Base-by-base conservation (phyloP, 2,113 vertebrate species). In the Perognathus longimembris region DNA sequence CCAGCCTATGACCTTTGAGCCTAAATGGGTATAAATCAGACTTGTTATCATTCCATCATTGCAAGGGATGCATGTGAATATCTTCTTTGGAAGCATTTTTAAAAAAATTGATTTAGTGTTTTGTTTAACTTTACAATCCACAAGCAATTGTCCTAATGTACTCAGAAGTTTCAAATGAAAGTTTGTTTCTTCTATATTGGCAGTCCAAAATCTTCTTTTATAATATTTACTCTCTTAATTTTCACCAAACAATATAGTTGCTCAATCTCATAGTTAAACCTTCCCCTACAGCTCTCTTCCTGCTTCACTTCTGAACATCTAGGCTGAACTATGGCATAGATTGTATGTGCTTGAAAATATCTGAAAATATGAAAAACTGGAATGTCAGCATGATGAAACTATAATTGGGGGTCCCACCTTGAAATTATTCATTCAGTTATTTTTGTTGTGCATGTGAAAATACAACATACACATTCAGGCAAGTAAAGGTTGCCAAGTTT, bases 341-440 rank as follows among this genome's bases (percentile, higher is more conserved):
- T 94, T 85, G 21, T 36, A 70, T 70, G 87, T 64, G 4, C 54
- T 88, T 38, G 26, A 57, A 74, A 76, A 80, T 80, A 88, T n/a
- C 40, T 88, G 38, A n/a, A 91, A 85, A 57, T 32, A 34, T n/a
- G 32, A 61, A 73, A 73, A 78, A 24, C 7, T 3, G 17, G 0
- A 8, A 6, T 22, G 79, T 38, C 2, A 36, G 20, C 89, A 2
- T 59, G 50, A 54, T 54, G 50, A 17, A 15, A 54, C 50, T 54
- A 18, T 54, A 54, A 18, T 54, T 54, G 50, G 50, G 50, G 12
- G 12, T 54, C 3, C 15, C 11, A 54, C 4, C 50, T 15, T 54
- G 50, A 54, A 54, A 54, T 22, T 69, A 17, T 50, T 21, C 7
- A 34, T 26, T 36, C 1, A 69, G 4, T 71, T 11, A 1, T 30